Evolutionary conservation across 2,888 invertebrate species (phyloP).

Genomic region (Sesia apiformis): DNA sequence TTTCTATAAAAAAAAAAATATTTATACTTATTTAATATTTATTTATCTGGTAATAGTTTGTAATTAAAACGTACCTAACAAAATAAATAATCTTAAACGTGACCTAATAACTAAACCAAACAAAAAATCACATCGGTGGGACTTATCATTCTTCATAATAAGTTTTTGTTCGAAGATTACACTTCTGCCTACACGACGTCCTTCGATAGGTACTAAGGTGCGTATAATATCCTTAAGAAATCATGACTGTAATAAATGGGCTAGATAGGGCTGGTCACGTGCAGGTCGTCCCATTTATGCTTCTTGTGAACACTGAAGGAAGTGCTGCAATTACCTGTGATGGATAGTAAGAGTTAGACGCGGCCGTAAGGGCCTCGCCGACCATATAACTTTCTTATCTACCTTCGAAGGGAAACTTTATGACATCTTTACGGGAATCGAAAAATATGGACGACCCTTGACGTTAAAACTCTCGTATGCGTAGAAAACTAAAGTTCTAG

Average conservation of each 20-base stretch:
- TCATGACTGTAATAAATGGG: conserved; percentile 36
- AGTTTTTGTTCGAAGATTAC: no score
- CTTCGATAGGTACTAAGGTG: not conserved
- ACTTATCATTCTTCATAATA: no score
- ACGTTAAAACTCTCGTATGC: conserved; percentile 39
- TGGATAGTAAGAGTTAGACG: conserved; percentile 60
- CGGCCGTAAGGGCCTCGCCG: conserved; percentile 47
- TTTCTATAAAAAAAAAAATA: no score
- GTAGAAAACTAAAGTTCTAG: conserved; percentile 2
- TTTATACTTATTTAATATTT: no score
- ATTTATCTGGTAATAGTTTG: no score
- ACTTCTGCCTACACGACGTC: no score
- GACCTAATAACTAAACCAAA: no score
- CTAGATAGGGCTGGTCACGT: conserved; percentile 54
- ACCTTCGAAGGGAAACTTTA: conserved; percentile 55
- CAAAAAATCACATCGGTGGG: no score
- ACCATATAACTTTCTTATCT: conserved; percentile 64
- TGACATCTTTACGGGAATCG: conserved; percentile 62
- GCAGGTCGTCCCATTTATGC: conserved; percentile 53
- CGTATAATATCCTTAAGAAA: not conserved
- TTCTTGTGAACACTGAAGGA: conserved; percentile 57
- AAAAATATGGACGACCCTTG: conserved; percentile 58
- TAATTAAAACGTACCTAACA: no score
- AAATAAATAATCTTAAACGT: no score
- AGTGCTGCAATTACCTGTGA: conserved; percentile 62